Conservation (phyloP, 2,113 vertebrate genomes). For the Corythaixoides concolor region DNA sequence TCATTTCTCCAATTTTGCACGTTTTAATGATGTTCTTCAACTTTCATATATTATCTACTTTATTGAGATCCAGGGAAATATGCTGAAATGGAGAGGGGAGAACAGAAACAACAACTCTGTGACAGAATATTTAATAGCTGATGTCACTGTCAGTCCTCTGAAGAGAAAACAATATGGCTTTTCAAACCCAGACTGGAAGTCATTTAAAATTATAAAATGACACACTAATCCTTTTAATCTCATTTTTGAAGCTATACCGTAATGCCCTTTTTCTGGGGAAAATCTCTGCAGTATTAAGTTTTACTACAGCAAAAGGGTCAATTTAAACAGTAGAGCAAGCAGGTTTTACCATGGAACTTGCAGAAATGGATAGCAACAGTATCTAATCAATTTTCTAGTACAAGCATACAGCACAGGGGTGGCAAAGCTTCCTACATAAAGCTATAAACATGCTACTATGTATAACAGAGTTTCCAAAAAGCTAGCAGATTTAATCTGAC, state of each 20-base stretch:
- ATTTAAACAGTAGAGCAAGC: not conserved
- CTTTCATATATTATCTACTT: not conserved
- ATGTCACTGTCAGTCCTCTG: not conserved
- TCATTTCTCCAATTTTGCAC: not conserved
- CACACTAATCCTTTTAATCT: conserved; percentile 46
- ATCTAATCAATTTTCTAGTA: not conserved
- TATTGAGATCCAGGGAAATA: not conserved
- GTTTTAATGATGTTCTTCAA: not conserved
- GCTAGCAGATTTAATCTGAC: not conserved
- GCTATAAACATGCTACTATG: not conserved
- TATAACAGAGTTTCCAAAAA: not conserved
- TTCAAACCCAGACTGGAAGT: conserved; percentile 46
- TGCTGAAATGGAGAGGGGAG: not conserved
- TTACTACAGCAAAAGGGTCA: conserved; percentile 28
- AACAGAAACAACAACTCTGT: not conserved
- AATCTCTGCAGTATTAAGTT: conserved; percentile 28
- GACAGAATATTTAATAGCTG: conserved; percentile 1
- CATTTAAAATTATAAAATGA: conserved; percentile 27
- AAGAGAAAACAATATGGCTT: not conserved
- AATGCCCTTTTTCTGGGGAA: not conserved
- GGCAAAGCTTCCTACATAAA: not conserved
- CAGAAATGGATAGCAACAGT: not conserved
- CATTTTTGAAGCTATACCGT: conserved; percentile 36
- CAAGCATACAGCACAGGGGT: not conserved
- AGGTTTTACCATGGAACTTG: not conserved